Evolutionary conservation across 2,888 invertebrate species (phyloP), one percentile per base, ranked within the genome.

Genomic region (Phymatocera aterrima): DNA sequence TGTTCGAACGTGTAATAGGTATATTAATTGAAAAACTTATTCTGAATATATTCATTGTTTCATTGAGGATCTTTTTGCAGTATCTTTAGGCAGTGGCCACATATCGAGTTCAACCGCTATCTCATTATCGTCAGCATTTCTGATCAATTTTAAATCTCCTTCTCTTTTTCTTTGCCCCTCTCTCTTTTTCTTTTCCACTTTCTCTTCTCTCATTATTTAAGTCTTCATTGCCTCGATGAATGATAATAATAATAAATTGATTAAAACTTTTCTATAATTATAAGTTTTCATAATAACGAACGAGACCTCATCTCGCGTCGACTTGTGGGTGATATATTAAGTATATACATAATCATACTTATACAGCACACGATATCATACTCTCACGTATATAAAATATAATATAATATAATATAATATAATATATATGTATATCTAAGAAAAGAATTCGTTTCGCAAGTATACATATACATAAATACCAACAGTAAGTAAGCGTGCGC

Each of bases 171-270:
- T 40, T 3, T n/a, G 6, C 34, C n/a, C 18, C 34, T 4, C 8
- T 51, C 10, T 34, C 34, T 72, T 18, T n/a, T 51, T 48, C 15
- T 5, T n/a, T 31, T 10, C 15, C 2, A 18, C 15, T 21, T n/a
- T 40, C 31, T 48, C 70, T 10, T 48, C 31, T 48, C 28, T 64
- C 10, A 2, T 21, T 64, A 15, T 2, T 72, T 72, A 72, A 72
- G 72, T 72, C 72, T 72, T 72, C 31, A 51, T 51, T 34, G 72
- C 72, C 72, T 51, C 51, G 51, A 18, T n/a, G 5, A 51, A 72
- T 72, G 31, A 51, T 51, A 34, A 43, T 72, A 64, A 72, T 72
- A 34, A 51, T 51, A 34, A 43, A 51, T 37, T 18, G 12, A 48
- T 61, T 37, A 72, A 18, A 51, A 51, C 3, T 48, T 48, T 3